phyloP scores from a whole-genome alignment of 2,888 invertebrate species.

The Trichacis sp. region DNA sequence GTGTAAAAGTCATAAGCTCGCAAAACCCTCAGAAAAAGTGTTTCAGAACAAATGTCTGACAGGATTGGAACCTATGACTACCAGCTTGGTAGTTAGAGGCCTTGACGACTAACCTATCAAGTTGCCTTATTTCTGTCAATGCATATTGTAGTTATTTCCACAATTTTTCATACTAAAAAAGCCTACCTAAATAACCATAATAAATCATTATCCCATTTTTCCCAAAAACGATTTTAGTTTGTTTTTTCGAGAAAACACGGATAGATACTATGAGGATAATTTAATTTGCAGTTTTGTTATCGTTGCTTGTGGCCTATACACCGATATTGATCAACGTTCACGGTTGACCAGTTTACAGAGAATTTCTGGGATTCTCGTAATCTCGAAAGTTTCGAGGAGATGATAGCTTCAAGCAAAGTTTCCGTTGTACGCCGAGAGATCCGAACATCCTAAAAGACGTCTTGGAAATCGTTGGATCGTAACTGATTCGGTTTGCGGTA shows the following conservation, averaged over 20 bases:
- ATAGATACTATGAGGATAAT: conserved; percentile 6
- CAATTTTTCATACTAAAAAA: no score
- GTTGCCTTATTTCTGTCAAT: no score
- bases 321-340: conserved; percentile 30
- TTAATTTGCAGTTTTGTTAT: conserved; percentile 8
- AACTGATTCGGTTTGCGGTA: conserved; percentile 43
- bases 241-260: conserved; percentile 1
- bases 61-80: no score
- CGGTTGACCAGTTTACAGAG: conserved; percentile 34
- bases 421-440: conserved; percentile 37
- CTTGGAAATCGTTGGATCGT: conserved; percentile 39
- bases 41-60: no score
- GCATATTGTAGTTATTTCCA: no score
- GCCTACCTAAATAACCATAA: no score
- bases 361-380: conserved; percentile 29
- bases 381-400: conserved; percentile 38
- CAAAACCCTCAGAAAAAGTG: no score
- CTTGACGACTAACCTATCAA: no score
- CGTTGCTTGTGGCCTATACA: conserved; percentile 16
- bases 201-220: not conserved
- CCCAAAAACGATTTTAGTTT: no score
- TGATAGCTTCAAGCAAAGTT: conserved; percentile 37
- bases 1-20: no score
- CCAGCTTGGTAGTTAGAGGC: no score
- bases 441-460: conserved; percentile 38